Conservation (phyloP, 2,113 vertebrate species). For the Chunga burmeisteri region DNA sequence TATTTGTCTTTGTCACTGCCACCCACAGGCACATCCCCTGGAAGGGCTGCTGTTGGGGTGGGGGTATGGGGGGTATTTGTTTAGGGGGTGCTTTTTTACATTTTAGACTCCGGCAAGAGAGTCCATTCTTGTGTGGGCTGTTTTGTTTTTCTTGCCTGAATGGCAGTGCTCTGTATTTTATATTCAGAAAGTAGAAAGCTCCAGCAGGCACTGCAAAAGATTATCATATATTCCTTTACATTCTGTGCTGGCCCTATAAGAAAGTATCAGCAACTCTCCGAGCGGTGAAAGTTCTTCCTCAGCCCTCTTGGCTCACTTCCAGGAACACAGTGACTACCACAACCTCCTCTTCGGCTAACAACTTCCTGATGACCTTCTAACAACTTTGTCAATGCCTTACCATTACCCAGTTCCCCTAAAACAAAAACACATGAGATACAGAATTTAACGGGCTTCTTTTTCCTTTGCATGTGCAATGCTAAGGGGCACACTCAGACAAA, state of each 20-base stretch:
- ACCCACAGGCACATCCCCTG: neutral
- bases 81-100: neutral
- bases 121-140: neutral
- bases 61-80: neutral
- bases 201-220: neutral
- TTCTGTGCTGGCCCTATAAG: neutral
- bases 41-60: neutral
- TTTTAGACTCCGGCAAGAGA: neutral
- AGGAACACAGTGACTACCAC: neutral
- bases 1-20: neutral
- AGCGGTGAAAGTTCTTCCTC: constrained; percentile 3
- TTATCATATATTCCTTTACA: neutral
- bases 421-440: neutral
- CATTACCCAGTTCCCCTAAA: neutral
- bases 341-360: neutral
- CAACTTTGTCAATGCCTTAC: neutral
- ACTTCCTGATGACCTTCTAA: neutral
- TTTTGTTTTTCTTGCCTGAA: neutral
- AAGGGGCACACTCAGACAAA: neutral
- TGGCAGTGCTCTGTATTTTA: constrained; percentile 5
- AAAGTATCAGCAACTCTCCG: neutral
- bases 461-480: neutral
- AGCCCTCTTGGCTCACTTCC: neutral
- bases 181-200: constrained; percentile 12
- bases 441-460: neutral